A percentile compares a stretch with the other conserved stretches of the same genome.
Conservation (phyloP, 1,140 invertebrate species). For the Brachionus koreanus region DNA sequence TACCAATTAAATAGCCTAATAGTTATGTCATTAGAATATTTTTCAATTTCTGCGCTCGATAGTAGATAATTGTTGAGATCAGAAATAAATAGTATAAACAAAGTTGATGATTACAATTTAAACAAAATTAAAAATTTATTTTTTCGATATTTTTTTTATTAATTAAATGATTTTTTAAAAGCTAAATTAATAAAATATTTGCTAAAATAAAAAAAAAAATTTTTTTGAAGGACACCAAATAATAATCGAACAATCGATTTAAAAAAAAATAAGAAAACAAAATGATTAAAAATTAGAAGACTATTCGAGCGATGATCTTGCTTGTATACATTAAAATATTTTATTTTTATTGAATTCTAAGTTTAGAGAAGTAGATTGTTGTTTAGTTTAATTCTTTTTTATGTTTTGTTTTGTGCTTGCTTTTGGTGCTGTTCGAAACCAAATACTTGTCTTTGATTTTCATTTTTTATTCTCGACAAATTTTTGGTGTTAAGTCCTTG, state of each 20-base stretch:
- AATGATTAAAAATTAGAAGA: not conserved
- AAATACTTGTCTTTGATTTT: not conserved
- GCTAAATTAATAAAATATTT: conserved; percentile 6
- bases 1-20: too few species aligned
- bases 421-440: not conserved
- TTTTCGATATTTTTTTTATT: not conserved
- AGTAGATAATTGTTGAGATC: too few species aligned
- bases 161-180: conserved; percentile 10
- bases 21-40: too few species aligned
- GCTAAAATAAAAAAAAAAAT: not conserved
- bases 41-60: too few species aligned
- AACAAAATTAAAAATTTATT: too few species aligned
- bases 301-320: not conserved
- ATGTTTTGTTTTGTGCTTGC: not conserved
- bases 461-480: not conserved
- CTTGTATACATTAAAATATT: not conserved
- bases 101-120: too few species aligned
- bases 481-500: not conserved
- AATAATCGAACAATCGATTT: not conserved
- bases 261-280: not conserved
- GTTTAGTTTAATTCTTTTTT: not conserved
- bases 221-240: not conserved
- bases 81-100: too few species aligned
- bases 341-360: not conserved
- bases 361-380: not conserved